Conservation (phyloP, 2,888 invertebrate species). For the Diadegma fenestrale region DNA sequence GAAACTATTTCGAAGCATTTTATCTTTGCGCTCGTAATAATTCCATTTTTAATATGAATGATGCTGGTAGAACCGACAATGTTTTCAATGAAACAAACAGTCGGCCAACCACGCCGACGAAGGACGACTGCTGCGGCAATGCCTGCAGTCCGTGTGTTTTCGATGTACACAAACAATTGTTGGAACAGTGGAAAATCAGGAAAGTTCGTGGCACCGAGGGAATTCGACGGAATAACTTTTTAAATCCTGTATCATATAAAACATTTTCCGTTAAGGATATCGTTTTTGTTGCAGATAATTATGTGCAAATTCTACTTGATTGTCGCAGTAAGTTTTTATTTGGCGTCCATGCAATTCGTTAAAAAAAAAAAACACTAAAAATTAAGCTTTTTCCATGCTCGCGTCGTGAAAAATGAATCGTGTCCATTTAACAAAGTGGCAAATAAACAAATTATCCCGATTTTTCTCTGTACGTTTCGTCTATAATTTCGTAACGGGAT, state of each 20-base stretch:
- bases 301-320: slow-evolving; percentile 71
- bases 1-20: neutral
- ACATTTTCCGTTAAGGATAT: slow-evolving; percentile 70
- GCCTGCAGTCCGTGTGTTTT: slow-evolving; percentile 81
- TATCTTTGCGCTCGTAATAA: neutral
- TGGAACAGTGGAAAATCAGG: slow-evolving; percentile 76
- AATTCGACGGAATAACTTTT: slow-evolving; percentile 59
- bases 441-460: neutral
- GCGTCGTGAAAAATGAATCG: neutral
- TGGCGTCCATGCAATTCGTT: neutral
- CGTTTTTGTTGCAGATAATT: slow-evolving; percentile 67
- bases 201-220: slow-evolving; percentile 58
- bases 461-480: neutral
- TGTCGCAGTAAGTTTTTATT: slow-evolving; percentile 71
- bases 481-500: no score
- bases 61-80: slow-evolving; percentile 15
- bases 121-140: slow-evolving; percentile 81
- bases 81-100: slow-evolving; percentile 35
- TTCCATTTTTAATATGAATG: neutral
- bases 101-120: slow-evolving; percentile 76
- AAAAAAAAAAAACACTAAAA: neutral
- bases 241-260: slow-evolving; percentile 72
- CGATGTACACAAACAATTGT: slow-evolving; percentile 78
- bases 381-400: no score
- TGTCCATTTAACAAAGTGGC: neutral